These are phyloP conservation scores for Selene dorsalis DNA, from an alignment of 2,797 vertebrate genomes.

Conservation along the genomic window DNA sequence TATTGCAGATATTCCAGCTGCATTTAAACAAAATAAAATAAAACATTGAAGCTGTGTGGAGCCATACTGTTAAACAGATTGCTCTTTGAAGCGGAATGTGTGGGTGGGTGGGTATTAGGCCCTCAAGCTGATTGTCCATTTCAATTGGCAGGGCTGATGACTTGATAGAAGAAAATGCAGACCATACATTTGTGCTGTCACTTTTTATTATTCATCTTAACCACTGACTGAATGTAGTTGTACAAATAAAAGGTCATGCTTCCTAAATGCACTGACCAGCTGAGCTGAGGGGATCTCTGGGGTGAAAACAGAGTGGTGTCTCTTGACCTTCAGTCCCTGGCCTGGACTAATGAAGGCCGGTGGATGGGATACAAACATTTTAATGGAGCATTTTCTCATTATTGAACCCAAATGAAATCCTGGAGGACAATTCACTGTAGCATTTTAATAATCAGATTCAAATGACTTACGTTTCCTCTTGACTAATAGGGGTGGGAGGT, in stretches of 20 bases:
- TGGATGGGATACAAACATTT: too few species aligned
- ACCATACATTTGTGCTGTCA: background rate
- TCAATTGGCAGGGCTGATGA: background rate
- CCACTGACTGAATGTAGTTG: background rate
- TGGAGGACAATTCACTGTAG: too few species aligned
- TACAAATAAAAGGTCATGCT: background rate
- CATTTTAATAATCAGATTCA: too few species aligned
- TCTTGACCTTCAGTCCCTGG: too few species aligned
- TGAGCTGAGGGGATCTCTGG: background rate
- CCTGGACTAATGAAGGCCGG: too few species aligned
- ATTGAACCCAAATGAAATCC: too few species aligned
- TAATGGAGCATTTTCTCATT: too few species aligned
- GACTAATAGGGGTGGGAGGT: too few species aligned
- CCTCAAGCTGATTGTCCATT: background rate
- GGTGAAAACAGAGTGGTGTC: too few species aligned
- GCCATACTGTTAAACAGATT: background rate
- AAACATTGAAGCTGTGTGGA: background rate
- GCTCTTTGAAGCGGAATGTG: background rate
- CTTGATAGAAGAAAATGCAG: background rate
- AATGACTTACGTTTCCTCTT: too few species aligned
- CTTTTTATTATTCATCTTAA: background rate
- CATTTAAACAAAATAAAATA: too few species aligned
- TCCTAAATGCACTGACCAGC: background rate
- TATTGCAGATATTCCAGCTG: background rate
- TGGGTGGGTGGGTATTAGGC: background rate